Base-by-base conservation (phyloP, 1,140 invertebrate species). In the Eufriesea mexicana region DNA sequence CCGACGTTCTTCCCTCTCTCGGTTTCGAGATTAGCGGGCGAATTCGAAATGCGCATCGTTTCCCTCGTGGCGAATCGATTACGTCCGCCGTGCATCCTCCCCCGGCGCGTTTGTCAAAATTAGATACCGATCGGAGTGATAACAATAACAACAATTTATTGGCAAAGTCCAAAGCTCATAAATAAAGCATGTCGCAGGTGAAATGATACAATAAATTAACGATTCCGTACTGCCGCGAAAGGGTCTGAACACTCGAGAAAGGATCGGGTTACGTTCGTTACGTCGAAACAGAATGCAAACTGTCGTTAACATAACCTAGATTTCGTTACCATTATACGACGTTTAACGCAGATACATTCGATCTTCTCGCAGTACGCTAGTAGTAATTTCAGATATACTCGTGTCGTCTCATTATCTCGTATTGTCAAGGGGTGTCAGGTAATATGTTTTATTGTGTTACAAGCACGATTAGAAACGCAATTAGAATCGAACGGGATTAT, bases 121-220 rank as follows among this genome's bases (percentile, higher is more conserved):
- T 84, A 79, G 83, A 54, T 80, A 70, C 83, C 74, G 79, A 87
- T 87, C 83, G 62, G 61, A 62, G 18, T 71, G 74, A 87, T 87
- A 87, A 87, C 85, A 87, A 35, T 87, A 87, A 87, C 85, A 87
- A 87, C 81, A 87, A 57, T 87, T 86, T 86, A 84, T 84, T 80
- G 73, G 70, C 68, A 28, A 80, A 61, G 59, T 80, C 68, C 23
- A 68, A 59, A 84, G 82, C 73, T 47, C 57, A 70, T 84, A 84
- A 87, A 84, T 87, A 87, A 86, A 62, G 84, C 54, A 54, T 18
- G 49, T 76, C 79, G 55, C 55, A 62, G 35, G 66, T 78, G 57
- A 83, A 83, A 83, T 25, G 14, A 78, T 78, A 78, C 74, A 77
- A 51, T 55, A 45, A 83, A 61, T 25, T 35, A 71, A 78, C 55